Evolutionary conservation across 2,113 vertebrate species (phyloP).

Genomic region (Scalopus aquaticus): DNA sequence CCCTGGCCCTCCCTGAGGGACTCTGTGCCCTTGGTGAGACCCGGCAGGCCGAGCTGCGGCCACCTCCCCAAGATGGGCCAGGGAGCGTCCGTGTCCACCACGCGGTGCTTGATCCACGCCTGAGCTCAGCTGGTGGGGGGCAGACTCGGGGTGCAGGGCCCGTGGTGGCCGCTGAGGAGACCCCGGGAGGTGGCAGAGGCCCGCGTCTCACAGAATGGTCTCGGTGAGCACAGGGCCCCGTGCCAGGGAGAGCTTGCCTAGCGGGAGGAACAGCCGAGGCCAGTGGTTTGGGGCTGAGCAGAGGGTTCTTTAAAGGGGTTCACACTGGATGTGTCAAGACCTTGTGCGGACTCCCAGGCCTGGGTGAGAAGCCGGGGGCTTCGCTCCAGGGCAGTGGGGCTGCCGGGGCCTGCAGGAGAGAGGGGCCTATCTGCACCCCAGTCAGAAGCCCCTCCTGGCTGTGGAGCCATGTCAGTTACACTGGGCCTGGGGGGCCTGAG

Average conservation of each 20-base stretch:
- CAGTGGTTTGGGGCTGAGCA: not conserved
- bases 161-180: too few species aligned
- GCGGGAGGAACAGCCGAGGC: not conserved
- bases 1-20: not conserved
- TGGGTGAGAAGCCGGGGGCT: not conserved
- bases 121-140: rapidly evolving
- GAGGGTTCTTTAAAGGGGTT: not conserved
- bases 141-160: too few species aligned
- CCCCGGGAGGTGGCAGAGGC: too few species aligned
- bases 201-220: rapidly evolving
- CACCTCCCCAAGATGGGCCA: rapidly evolving
- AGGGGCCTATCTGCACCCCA: too few species aligned
- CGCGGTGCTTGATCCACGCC: too few species aligned
- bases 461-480: rapidly evolving
- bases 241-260: rapidly evolving
- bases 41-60: too few species aligned
- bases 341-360: not conserved
- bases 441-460: not conserved
- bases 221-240: rapidly evolving
- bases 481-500: too few species aligned
- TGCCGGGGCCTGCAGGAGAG: not conserved
- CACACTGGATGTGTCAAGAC: not conserved
- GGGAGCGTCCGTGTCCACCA: not conserved
- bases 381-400: not conserved
- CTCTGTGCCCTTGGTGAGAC: not conserved